Evolutionary conservation across 2,888 invertebrate species (phyloP).

Genomic region (Ephialtes manifestator): DNA sequence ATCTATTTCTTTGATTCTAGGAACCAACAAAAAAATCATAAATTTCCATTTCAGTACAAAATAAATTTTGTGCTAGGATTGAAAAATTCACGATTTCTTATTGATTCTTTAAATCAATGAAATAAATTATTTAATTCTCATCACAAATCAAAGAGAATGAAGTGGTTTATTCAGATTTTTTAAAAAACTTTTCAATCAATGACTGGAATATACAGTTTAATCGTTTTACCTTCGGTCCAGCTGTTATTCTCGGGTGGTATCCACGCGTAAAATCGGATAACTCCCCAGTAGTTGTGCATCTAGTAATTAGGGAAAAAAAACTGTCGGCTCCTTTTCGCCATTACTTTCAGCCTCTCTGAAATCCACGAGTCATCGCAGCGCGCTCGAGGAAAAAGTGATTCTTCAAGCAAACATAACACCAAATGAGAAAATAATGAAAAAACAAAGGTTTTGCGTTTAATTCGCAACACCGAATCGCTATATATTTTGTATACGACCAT

Average conservation of each 20-base stretch:
- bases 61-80: no score
- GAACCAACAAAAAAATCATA: no score
- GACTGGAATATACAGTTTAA: constrained; percentile 24
- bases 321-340: constrained; percentile 28
- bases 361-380: constrained; percentile 27
- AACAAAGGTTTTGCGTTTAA: constrained; percentile 51
- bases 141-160: background rate
- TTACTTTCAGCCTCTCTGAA: constrained; percentile 29
- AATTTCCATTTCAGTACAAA: no score
- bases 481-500: constrained; percentile 67
- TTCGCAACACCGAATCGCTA: constrained; percentile 60
- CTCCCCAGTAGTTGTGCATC: constrained; percentile 11
- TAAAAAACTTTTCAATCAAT: background rate
- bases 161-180: no score
- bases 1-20: no score
- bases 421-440: constrained; percentile 52
- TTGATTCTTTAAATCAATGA: no score
- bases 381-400: constrained; percentile 37
- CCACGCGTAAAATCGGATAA: constrained; percentile 34
- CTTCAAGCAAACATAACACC: constrained; percentile 59
- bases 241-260: constrained; percentile 43
- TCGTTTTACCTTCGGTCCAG: constrained; percentile 22
- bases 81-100: no score
- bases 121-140: background rate
- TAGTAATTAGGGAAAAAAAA: background rate